phyloP scores from a whole-genome alignment of 2,888 invertebrate species.

The Psylliodes chrysocephalus region DNA sequence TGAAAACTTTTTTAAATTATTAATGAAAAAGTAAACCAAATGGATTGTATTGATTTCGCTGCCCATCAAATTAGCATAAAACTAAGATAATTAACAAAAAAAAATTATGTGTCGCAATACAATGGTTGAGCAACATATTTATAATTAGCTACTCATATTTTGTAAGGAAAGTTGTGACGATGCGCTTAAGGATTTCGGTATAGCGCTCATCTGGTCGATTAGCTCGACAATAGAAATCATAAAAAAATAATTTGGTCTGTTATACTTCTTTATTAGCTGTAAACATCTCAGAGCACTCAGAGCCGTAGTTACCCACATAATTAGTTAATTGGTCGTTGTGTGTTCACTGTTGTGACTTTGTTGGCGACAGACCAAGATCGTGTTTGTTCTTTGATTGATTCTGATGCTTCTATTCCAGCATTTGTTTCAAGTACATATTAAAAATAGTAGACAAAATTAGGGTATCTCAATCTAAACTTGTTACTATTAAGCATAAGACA shows the following conservation, averaged over 20 bases:
- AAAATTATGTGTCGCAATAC: no score
- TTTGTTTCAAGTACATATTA: neutral
- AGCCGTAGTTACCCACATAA: constrained; percentile 41
- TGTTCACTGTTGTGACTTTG: constrained; percentile 27
- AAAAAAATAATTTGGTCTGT: constrained; percentile 50
- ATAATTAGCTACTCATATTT: no score
- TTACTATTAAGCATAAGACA: no score
- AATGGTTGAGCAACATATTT: no score
- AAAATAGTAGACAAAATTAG: no score
- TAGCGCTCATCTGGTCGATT: constrained; percentile 41
- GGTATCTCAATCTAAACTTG: no score
- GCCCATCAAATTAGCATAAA: no score
- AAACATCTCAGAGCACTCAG: constrained; percentile 30
- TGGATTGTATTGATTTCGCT: no score
- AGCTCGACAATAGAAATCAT: constrained; percentile 49
- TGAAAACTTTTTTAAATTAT: no score
- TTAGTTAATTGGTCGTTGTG: constrained; percentile 41
- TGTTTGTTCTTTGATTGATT: constrained; percentile 24
- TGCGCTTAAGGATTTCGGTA: neutral
- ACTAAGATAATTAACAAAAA: no score
- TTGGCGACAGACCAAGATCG: constrained; percentile 15
- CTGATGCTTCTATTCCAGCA: neutral
- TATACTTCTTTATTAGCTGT: constrained; percentile 48
- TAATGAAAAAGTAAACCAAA: no score
- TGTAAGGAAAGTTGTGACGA: no score